Base-by-base conservation (phyloP, 2,888 invertebrate genomes). In the Eilema caniola region DNA sequence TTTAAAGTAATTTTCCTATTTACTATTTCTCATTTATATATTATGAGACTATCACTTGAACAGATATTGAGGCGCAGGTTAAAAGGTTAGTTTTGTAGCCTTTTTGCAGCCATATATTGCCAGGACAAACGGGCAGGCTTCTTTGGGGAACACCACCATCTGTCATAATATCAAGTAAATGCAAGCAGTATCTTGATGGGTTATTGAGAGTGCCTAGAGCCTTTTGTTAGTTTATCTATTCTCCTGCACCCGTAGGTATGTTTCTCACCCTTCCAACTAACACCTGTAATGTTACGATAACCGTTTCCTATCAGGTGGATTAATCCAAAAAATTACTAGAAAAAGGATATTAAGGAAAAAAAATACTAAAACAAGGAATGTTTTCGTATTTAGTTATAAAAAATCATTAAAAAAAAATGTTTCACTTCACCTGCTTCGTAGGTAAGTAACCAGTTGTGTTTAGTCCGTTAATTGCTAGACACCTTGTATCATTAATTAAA, bases 401-500 rank as follows among this genome's bases (percentile, higher is more conserved):
- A 53, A 53, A n/a, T 53, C 7, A 53, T n/a, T n/a, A n/a, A 53
- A 53, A 53, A 53, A 53, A 53, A 47, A 47, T 20, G 53, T n/a
- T 53, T n/a, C 16, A 8, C 10, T 53, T 53, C 53, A 53, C 53
- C 53, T 53, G 53, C 53, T 8, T 20, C 53, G 10, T n/a, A 53
- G 53, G n/a, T n/a, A 53, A 47, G 53, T 20, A 53, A 53, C 53
- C 53, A n/a, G 20, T 53, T 63, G 23, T 63, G 16, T n/a, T 53
- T 66, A 66, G 53, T 61, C 23, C 60, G 62, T 12, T 62, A 24
- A 24, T 59, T 59, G 23, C 24, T 25, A 53, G 53, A 10, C 53
- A 53, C 53, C 53, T 53, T 53, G 53, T 53, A 53, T n/a, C 53
- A 53, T 53, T 53, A 53, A 53, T 53, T 53, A 53, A 53, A 53